phyloP scores from a whole-genome alignment of 1,140 invertebrate species.

The Drosophila kanapiae region DNA sequence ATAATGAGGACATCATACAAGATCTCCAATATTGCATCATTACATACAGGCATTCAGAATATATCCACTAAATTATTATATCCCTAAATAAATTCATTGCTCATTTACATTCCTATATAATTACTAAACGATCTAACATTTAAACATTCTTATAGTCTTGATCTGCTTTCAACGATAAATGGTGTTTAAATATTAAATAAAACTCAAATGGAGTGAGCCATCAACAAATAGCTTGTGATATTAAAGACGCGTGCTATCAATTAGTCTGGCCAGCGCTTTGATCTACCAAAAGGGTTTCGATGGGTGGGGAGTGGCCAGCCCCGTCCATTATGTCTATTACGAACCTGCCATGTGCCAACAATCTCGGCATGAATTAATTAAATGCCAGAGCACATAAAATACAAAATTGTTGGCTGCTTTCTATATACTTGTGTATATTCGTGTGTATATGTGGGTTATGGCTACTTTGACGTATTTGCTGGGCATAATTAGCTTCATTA shows the following conservation, averaged over 20 bases:
- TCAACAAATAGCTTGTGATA: constrained; percentile 22
- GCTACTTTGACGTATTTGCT: constrained; percentile 55
- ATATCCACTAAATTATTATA: too few species aligned
- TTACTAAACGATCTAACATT: too few species aligned
- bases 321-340: constrained; percentile 24
- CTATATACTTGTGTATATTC: constrained; percentile 3
- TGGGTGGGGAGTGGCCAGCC: not conserved
- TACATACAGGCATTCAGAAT: too few species aligned
- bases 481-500: constrained; percentile 71
- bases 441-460: constrained; percentile 21
- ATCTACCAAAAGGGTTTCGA: constrained; percentile 25
- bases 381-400: constrained; percentile 42
- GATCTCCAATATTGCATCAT: too few species aligned
- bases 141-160: too few species aligned
- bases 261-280: constrained; percentile 58
- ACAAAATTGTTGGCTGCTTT: not conserved
- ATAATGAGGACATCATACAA: too few species aligned
- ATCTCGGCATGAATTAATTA: constrained; percentile 59
- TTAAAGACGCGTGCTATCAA: constrained; percentile 53
- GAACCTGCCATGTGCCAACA: constrained; percentile 22
- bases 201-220: not conserved
- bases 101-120: too few species aligned
- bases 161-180: too few species aligned
- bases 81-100: too few species aligned
- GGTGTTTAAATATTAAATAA: not conserved